Evolutionary conservation across 2,797 vertebrate species (phyloP).

Genomic region (Helicolenus hilgendorfi): DNA sequence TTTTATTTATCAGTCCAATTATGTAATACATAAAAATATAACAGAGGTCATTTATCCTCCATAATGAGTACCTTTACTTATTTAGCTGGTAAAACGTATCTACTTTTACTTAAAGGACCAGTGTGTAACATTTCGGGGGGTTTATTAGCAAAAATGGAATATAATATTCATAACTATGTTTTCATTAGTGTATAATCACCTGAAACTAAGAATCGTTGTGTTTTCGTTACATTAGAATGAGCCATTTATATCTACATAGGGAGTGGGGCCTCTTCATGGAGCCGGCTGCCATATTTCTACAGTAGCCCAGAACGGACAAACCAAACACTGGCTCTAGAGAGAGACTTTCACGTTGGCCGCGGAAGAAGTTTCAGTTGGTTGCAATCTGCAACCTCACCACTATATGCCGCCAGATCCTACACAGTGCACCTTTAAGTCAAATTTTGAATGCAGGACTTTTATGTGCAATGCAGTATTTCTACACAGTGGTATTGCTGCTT

Average conservation of each 20-base stretch:
- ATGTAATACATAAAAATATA: neutral
- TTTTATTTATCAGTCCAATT: neutral
- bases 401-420: no score
- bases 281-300: no score
- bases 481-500: neutral
- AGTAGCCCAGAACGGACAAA: no score
- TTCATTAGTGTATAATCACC: neutral
- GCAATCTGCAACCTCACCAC: no score
- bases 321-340: neutral
- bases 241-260: no score
- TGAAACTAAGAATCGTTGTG: neutral
- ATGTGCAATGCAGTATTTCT: neutral
- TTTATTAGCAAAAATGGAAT: neutral
- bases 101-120: neutral
- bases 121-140: no score
- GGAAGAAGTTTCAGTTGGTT: no score
- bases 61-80: neutral
- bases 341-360: neutral
- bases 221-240: neutral
- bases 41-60: neutral
- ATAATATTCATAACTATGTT: neutral
- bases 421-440: neutral
- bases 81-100: neutral
- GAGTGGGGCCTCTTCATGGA: no score
- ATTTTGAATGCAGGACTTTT: neutral